phyloP scores from a whole-genome alignment of 2,113 vertebrate genomes.

The Vicugna pacos region DNA sequence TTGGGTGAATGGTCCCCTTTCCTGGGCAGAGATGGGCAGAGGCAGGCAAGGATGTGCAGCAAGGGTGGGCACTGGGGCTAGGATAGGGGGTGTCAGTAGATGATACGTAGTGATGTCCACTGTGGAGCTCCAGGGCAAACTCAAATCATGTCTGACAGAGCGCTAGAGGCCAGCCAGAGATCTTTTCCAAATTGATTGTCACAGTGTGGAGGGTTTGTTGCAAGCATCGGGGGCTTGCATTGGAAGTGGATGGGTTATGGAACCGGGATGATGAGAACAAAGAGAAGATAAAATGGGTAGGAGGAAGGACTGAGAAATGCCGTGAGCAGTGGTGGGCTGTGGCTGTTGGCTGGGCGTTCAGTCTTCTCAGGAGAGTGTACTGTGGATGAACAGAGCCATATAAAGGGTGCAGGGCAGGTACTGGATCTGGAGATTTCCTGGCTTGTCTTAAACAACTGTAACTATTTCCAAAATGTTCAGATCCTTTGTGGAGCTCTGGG shows the following conservation, averaged over 20 bases:
- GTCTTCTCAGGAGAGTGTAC: neutral
- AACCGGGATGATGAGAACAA: neutral
- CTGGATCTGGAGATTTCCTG: neutral
- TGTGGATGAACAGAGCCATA: neutral
- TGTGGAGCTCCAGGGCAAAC: neutral
- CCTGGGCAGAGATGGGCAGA: neutral
- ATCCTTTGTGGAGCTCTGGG: neutral
- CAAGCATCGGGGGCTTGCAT: neutral
- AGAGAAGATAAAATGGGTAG: neutral
- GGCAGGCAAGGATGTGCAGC: neutral
- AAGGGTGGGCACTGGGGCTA: neutral
- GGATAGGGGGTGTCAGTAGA: too few relatives aligned
- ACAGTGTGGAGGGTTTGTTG: neutral
- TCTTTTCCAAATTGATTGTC: neutral
- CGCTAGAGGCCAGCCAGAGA: neutral
- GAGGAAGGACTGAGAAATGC: neutral
- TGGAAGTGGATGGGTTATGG: neutral
- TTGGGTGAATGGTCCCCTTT: neutral
- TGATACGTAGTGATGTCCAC: neutral
- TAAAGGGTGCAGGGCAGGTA: neutral
- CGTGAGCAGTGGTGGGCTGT: too few relatives aligned
- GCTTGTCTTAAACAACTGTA: neutral
- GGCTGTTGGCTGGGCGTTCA: neutral
- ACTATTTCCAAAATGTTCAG: neutral
- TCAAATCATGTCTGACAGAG: neutral